Percentiles rank a stretch among this genome's conserved stretches.
Conservation (phyloP, 2,797 vertebrate genomes). For the Botia almorhae region DNA sequence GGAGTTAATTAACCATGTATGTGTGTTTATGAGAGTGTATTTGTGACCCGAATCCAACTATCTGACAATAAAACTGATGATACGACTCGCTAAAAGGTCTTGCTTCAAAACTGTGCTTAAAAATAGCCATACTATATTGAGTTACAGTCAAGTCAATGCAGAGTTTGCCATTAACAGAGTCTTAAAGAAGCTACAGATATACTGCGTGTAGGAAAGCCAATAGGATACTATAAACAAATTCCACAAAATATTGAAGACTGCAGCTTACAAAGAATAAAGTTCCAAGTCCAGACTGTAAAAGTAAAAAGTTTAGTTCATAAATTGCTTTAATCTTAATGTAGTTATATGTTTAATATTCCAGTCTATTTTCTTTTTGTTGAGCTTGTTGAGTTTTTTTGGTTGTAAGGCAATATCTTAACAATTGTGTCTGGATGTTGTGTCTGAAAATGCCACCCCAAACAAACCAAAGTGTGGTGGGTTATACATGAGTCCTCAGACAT, state of each 20-base stretch:
- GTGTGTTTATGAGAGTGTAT: slow-evolving; percentile 1
- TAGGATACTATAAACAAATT: neutral
- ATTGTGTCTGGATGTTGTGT: slow-evolving; percentile 36
- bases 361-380: neutral
- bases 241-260: neutral
- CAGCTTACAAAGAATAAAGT: neutral
- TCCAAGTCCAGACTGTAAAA: slow-evolving; percentile 4
- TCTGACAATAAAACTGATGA: slow-evolving; percentile 67
- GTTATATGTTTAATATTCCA: no score
- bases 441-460: slow-evolving; percentile 51
- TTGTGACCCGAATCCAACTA: slow-evolving; percentile 6
- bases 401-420: slow-evolving; percentile 6
- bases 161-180: slow-evolving; percentile 74
- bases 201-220: slow-evolving; percentile 24
- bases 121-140: slow-evolving; percentile 80
- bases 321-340: neutral
- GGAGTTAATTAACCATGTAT: slow-evolving; percentile 49
- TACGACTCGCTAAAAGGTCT: slow-evolving; percentile 87
- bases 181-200: slow-evolving; percentile 64
- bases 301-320: neutral
- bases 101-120: slow-evolving; percentile 77
- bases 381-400: neutral
- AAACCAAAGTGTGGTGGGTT: slow-evolving; percentile 59
- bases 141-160: slow-evolving; percentile 78
- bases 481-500: slow-evolving; percentile 64